These are phyloP conservation scores for Holcopasites calliopsidis DNA, from an alignment of 1,140 invertebrate species.

Conservation along the genomic window DNA sequence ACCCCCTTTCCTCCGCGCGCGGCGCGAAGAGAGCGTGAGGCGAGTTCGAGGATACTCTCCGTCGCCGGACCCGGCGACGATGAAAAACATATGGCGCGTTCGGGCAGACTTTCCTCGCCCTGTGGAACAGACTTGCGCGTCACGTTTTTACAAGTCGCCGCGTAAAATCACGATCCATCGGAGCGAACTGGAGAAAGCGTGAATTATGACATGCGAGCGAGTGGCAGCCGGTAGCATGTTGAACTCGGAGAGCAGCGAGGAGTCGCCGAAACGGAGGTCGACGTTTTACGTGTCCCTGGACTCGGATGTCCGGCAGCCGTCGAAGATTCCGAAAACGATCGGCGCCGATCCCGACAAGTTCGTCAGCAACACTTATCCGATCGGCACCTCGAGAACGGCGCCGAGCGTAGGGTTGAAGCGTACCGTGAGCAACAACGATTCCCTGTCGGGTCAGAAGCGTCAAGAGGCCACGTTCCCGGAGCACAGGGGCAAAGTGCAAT, in stretches of 20 bases:
- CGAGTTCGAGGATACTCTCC: constrained; percentile 12
- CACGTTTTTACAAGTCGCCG: not conserved
- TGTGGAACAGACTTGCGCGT: not conserved
- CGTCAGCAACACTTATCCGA: constrained; percentile 70
- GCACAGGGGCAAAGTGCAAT: constrained; percentile 75
- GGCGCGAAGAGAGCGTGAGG: not conserved
- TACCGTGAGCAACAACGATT: constrained; percentile 70
- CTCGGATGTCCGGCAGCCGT: constrained; percentile 61
- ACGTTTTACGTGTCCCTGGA: constrained; percentile 80
- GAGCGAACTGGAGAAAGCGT: not conserved
- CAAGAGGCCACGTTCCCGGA: constrained; percentile 53
- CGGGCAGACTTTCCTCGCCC: not conserved
- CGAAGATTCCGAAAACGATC: constrained; percentile 62
- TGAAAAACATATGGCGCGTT: not conserved
- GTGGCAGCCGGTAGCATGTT: constrained; percentile 51
- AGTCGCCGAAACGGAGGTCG: constrained; percentile 77
- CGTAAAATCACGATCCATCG: no score
- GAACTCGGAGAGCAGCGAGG: constrained; percentile 62
- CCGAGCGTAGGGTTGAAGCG: constrained; percentile 63
- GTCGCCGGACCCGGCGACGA: not conserved
- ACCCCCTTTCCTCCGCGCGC: not conserved
- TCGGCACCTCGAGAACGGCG: constrained; percentile 38
- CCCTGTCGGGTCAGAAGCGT: constrained; percentile 15
- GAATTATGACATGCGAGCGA: constrained; percentile 40
- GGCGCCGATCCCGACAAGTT: constrained; percentile 62